Percentiles rank a stretch among this genome's conserved stretches.
Evolutionary conservation across 2,113 vertebrate species (phyloP).

Genomic region (Oenanthe oenanthe): DNA sequence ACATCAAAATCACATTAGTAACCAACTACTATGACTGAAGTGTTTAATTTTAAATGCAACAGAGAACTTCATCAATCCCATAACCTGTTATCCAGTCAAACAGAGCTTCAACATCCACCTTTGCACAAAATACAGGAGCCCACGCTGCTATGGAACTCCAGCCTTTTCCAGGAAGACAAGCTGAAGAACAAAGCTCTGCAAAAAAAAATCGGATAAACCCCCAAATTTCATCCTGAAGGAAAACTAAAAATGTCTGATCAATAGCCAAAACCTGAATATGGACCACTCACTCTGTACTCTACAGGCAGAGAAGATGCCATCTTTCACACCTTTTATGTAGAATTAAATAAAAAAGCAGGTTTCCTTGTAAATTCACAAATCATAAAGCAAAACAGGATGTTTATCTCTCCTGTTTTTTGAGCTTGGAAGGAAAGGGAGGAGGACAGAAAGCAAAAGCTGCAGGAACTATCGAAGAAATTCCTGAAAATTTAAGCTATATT

Average conservation of each 20-base stretch:
- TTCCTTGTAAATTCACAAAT: background rate
- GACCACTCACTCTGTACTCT: background rate
- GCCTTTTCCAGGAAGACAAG: background rate
- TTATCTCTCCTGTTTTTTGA: background rate
- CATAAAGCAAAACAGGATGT: background rate
- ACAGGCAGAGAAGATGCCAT: background rate
- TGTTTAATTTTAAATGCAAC: background rate
- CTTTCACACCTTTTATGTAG: background rate
- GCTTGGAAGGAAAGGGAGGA: background rate
- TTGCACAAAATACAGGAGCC: background rate
- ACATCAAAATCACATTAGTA: background rate
- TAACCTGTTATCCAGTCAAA: background rate
- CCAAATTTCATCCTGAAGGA: background rate
- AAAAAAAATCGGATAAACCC: background rate
- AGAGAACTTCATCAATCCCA: background rate
- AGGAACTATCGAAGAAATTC: background rate
- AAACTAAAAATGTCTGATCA: background rate
- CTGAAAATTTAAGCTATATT: background rate
- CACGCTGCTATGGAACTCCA: background rate
- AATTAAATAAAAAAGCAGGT: background rate
- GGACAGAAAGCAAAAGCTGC: background rate
- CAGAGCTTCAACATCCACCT: background rate
- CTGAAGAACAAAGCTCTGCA: background rate
- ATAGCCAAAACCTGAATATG: background rate
- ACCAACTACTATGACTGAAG: background rate